Evolutionary conservation across 1,140 invertebrate species (phyloP).

Genomic region (Drosophila baimaii): DNA sequence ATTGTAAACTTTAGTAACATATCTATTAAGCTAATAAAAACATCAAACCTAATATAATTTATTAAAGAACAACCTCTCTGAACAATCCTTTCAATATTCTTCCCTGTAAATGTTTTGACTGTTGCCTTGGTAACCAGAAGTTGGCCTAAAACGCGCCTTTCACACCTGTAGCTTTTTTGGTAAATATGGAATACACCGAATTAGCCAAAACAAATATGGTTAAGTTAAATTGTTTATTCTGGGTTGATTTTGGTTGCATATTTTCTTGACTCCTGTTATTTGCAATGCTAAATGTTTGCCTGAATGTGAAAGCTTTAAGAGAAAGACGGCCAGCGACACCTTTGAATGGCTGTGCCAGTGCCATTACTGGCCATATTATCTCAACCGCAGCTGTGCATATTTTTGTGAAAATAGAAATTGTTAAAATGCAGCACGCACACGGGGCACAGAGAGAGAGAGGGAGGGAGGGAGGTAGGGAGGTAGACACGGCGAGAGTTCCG

Average conservation of each 20-base stretch:
- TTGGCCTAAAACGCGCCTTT: background rate
- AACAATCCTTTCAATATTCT: no score
- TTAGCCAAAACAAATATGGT: background rate
- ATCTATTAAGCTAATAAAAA: background rate
- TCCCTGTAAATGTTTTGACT: background rate
- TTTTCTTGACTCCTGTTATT: background rate
- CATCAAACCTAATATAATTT: background rate
- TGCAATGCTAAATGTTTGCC: constrained; percentile 1
- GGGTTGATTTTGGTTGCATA: background rate
- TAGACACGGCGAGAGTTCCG: constrained; percentile 42
- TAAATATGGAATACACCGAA: background rate
- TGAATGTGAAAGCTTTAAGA: constrained; percentile 16
- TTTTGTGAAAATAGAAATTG: constrained; percentile 63
- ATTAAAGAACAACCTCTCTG: no score
- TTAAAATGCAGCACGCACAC: constrained; percentile 67
- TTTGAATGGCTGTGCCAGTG: constrained; percentile 1
- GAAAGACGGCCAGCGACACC: background rate
- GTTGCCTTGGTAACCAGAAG: constrained; percentile 3
- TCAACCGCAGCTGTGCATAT: constrained; percentile 35
- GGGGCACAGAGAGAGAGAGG: constrained; percentile 5
- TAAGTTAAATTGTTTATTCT: background rate
- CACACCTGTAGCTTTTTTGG: constrained; percentile 10
- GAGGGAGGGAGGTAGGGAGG: background rate
- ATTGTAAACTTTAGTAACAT: background rate
- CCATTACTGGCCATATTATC: constrained; percentile 37